Base-by-base conservation (phyloP, 1,140 invertebrate species). In the Caerostris extrusa region DNA sequence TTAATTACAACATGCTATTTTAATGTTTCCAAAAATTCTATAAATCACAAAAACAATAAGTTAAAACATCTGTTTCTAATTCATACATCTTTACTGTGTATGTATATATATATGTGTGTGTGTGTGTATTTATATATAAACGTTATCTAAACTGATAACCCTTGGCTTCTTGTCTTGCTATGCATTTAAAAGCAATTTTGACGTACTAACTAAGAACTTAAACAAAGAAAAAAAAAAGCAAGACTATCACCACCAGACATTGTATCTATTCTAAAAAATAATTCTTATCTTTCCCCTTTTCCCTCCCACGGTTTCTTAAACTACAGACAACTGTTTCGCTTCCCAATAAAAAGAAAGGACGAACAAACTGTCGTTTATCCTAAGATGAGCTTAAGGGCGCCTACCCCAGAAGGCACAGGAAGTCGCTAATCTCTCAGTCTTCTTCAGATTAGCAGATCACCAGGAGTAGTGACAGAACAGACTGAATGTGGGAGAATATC, bases 391-490 rank as follows among this genome's bases (percentile, higher is more conserved):
- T 83, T 58, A 14, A 8, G n/a, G 82, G 17, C 82, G 53, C 82
- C 82, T 57, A 5, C 55, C 34, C 82, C 56, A 14, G 50, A 77
- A 53, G 10, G 10, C 71, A 71, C 82, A 57, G 82, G 82, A 83
- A 83, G 82, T 19, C 82, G 14, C 7, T 83, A 83, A 83, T 83
- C 82, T 83, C 82, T 77, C 14, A 19, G 71, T 34, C 71, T 19
- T 77, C 82, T 83, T 3, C 55, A 83, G 82, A 83, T 83, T 83
- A 83, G 55, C 55, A 57, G 82, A 83, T 83, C 82, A 7, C n/a
- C 53, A n/a, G 8, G 82, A 58, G n/a, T 57, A 83, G 82, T 83
- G 82, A 83, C 71, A 77, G 71, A 34, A 77, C 6, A 53, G 71
- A 77, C 8, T n/a, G 82, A 34, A 8, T 50, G 34, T 3, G 71